A percentile compares a stretch with the other conserved stretches of the same genome.
Conservation (phyloP, 1,140 invertebrate genomes). For the Homarus americanus region DNA sequence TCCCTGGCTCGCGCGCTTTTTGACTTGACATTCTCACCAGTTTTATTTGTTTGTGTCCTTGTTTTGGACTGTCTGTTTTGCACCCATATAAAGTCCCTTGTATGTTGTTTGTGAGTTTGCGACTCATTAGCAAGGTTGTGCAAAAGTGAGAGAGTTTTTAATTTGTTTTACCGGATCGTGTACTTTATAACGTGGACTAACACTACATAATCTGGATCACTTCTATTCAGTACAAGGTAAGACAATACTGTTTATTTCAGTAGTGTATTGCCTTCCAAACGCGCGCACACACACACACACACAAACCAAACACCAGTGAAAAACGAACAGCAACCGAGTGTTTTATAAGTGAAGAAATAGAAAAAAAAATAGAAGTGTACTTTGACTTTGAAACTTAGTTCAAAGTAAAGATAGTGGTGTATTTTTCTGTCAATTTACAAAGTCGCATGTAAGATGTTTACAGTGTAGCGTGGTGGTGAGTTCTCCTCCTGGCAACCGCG, state of each 20-base stretch:
- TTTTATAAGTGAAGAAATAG: background rate
- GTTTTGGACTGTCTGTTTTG: conserved; percentile 25
- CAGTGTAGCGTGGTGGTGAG: too few species aligned
- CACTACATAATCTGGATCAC: conserved; percentile 21
- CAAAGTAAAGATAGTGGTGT: too few species aligned
- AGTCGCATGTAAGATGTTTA: background rate
- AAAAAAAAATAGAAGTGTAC: too few species aligned
- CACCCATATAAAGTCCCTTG: conserved; percentile 2
- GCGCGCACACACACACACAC: too few species aligned
- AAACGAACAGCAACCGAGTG: background rate
- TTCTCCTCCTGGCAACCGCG: too few species aligned
- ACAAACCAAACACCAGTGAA: too few species aligned
- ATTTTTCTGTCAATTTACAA: too few species aligned
- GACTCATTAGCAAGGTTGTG: conserved; percentile 23
- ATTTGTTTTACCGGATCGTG: conserved; percentile 2
- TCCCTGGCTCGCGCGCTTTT: conserved; percentile 48
- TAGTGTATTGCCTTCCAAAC: background rate
- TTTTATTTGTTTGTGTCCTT: conserved; percentile 41
- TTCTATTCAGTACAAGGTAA: conserved; percentile 54
- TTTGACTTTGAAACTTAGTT: too few species aligned
- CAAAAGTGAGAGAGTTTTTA: conserved; percentile 29
- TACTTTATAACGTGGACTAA: conserved; percentile 41
- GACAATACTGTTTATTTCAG: background rate
- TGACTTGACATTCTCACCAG: conserved; percentile 47
- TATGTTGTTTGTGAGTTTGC: conserved; percentile 29